Evolutionary conservation across 2,113 vertebrate species (phyloP), one percentile per base, ranked within the genome.

Genomic region (Ophthalmolycus amberensis): DNA sequence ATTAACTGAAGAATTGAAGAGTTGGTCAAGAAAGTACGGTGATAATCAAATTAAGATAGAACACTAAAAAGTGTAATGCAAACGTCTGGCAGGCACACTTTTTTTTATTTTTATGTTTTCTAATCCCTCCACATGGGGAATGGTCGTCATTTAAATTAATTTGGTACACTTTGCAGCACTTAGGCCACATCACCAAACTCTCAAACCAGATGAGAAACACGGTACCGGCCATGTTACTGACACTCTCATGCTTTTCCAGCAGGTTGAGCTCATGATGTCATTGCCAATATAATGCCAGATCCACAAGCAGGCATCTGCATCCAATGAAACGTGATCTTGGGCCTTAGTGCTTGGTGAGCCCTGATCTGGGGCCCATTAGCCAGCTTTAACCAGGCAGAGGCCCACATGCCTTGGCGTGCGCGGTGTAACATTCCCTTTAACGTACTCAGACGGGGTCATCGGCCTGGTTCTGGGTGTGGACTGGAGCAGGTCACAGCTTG

Each of bases 311-410:
- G 37, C 85, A 87, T 90, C 85, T 92, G 92, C 58, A 63, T 78
- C 75, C 73, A 83, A 85, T 90, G 82, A 90, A 90, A 90, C 11
- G 0, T 10, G 76, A 91, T 89, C 69, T n/a, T 15, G 25, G 71
- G 63, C 40, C 67, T 71, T n/a, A n/a, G 65, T 46, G 60, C 74
- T 27, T 38, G 77, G 77, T 70, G 69, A n/a, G n/a, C n/a, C n/a
- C n/a, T n/a, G n/a, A 75, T 90, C 93, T 93, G 90, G 85, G 87
- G 81, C 64, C 75, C 75, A 89, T 94, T 90, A 92, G 34, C 46
- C 69, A 76, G 62, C 68, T 50, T 80, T 60, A 83, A 84, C 83
- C 85, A 77, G 80, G 75, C 50, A 14, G 75, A 77, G 78, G 80
- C 78, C 80, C 81, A 60, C 82, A 52, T 74, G 38, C 77, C 52